These are phyloP conservation scores for Trissonchulus latispiculum DNA, from an alignment of 2,888 invertebrate genomes.

Conservation along the genomic window DNA sequence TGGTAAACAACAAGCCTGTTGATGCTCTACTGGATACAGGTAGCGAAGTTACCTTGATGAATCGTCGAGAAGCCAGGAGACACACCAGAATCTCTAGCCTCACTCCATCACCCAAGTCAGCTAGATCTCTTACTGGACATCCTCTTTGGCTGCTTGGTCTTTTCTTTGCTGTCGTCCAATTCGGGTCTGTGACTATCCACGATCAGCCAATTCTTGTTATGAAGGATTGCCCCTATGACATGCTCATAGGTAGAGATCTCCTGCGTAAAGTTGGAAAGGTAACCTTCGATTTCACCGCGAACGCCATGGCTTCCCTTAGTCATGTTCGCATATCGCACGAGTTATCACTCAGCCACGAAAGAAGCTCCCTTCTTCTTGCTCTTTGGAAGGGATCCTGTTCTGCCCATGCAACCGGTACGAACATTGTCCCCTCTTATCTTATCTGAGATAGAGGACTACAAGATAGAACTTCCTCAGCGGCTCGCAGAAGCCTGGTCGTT, in stretches of 20 bases:
- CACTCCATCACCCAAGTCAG: not conserved
- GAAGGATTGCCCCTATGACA: not conserved
- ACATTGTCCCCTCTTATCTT: too few relatives aligned
- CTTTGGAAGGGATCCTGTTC: too few relatives aligned
- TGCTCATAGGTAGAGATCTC: not conserved
- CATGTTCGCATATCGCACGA: too few relatives aligned
- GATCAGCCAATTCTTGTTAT: not conserved
- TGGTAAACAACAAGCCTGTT: not conserved
- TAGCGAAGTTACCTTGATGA: not conserved
- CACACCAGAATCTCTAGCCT: not conserved
- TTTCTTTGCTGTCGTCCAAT: not conserved
- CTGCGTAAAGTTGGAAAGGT: not conserved
- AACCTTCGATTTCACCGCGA: not conserved
- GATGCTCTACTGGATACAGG: constrained; percentile 7
- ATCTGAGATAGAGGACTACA: too few relatives aligned
- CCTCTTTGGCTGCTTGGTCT: not conserved
- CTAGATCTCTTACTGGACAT: not conserved
- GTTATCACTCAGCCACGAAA: too few relatives aligned
- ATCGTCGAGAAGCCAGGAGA: not conserved
- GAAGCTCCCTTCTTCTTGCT: too few relatives aligned
- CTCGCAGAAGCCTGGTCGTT: not conserved
- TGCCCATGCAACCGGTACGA: too few relatives aligned
- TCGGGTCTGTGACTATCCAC: not conserved
- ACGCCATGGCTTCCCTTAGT: too few relatives aligned
- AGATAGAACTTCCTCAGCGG: not conserved